phyloP scores from a whole-genome alignment of 2,797 vertebrate genomes.

The Trachurus trachurus region DNA sequence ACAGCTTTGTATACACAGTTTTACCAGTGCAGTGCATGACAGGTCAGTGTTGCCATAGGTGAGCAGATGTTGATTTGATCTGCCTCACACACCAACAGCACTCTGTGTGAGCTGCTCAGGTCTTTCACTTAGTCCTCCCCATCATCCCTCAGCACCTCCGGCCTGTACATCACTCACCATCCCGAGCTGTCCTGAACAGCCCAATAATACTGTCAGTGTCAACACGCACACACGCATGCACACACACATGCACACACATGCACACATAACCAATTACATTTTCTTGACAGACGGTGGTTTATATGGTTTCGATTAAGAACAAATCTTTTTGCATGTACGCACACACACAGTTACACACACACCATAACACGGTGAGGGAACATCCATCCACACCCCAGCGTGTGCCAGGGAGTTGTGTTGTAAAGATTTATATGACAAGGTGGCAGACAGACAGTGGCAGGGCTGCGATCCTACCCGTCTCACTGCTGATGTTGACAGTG shows the following conservation, averaged over 20 bases:
- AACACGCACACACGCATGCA: constrained; percentile 9
- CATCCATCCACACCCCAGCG: constrained; percentile 57
- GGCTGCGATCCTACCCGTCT: constrained; percentile 25
- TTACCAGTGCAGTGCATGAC: neutral
- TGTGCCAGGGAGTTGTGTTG: constrained; percentile 56
- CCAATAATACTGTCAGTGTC: constrained; percentile 63
- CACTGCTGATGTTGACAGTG: constrained; percentile 44
- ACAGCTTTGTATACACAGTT: too few relatives aligned
- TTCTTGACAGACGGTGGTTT: constrained; percentile 57
- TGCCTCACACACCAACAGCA: neutral
- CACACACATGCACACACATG: neutral
- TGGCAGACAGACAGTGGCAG: constrained; percentile 66
- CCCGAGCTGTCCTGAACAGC: constrained; percentile 10
- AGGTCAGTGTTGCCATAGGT: neutral
- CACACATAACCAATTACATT: constrained; percentile 33
- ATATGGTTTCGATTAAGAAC: constrained; percentile 47
- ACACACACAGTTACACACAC: neutral
- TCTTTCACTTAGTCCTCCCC: constrained; percentile 4
- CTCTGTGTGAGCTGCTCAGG: constrained; percentile 11
- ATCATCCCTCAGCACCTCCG: constrained; percentile 42
- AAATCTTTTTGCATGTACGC: constrained; percentile 17
- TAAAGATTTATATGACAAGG: constrained; percentile 67
- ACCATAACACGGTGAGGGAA: constrained; percentile 18
- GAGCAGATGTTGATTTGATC: constrained; percentile 5
- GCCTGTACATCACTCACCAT: constrained; percentile 42